Evolutionary conservation across 2,888 invertebrate genomes (phyloP).

Genomic region (Trissoscelio sp.): DNA sequence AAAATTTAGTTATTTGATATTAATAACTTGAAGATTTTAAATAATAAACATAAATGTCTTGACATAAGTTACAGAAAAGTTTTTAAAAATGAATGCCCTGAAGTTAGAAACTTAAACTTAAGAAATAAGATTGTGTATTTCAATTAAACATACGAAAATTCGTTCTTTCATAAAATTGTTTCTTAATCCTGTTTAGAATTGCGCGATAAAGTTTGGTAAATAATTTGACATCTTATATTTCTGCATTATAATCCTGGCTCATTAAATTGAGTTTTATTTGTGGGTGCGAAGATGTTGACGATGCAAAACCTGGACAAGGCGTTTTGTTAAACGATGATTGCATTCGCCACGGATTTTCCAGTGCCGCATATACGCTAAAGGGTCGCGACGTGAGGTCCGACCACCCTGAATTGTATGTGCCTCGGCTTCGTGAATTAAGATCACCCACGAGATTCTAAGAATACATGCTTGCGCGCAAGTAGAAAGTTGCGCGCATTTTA

Average conservation of each 20-base stretch:
- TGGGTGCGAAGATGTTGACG: constrained; percentile 57
- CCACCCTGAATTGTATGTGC: constrained; percentile 72
- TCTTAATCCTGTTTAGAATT: background rate
- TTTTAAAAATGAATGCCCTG: no score
- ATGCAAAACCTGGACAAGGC: constrained; percentile 47
- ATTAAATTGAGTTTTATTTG: constrained; percentile 56
- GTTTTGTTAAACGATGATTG: constrained; percentile 73
- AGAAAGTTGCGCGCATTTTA: constrained; percentile 44
- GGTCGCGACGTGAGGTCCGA: constrained; percentile 61
- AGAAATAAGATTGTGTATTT: no score
- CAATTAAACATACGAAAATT: no score
- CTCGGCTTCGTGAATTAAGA: constrained; percentile 72
- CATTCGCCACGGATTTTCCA: constrained; percentile 78
- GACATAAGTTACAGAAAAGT: no score
- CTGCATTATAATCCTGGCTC: constrained; percentile 45
- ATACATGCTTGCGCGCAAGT: constrained; percentile 61
- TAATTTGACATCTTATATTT: constrained; percentile 43
- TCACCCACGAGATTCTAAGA: constrained; percentile 74
- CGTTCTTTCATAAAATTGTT: no score
- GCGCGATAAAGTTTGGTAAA: constrained; percentile 38
- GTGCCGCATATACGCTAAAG: constrained; percentile 63
- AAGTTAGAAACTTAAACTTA: no score
- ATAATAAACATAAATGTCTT: no score
- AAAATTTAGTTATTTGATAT: no score
- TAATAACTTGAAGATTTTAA: no score